phyloP scores from a whole-genome alignment of 2,797 vertebrate species.

The Danio jaintianensis region DNA sequence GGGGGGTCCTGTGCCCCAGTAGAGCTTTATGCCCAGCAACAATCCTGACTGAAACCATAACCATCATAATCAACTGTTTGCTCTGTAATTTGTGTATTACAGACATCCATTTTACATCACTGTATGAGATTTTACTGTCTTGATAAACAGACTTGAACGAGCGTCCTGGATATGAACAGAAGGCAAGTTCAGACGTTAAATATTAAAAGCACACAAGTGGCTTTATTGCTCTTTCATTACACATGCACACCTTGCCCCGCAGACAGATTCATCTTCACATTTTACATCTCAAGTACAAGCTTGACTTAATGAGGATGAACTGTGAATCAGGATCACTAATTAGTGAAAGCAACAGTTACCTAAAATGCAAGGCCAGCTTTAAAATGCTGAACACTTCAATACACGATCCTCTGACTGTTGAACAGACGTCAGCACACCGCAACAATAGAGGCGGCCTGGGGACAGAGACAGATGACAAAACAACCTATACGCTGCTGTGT shows the following conservation, averaged over 20 bases:
- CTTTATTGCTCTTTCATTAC: background rate
- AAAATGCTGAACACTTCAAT: background rate
- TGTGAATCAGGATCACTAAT: background rate
- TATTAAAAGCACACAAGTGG: background rate
- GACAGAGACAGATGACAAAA: background rate
- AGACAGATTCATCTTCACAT: background rate
- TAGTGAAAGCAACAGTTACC: background rate
- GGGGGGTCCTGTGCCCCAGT: too few relatives aligned
- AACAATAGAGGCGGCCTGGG: background rate
- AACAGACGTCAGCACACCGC: background rate
- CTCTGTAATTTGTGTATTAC: too few relatives aligned
- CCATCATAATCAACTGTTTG: too few relatives aligned
- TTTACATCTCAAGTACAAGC: conserved; percentile 9
- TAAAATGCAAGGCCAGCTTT: background rate
- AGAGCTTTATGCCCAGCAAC: too few relatives aligned
- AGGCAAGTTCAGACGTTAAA: conserved; percentile 1
- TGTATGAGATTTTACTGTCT: too few relatives aligned
- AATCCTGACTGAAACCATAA: too few relatives aligned
- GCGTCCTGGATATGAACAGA: background rate
- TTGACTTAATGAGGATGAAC: background rate
- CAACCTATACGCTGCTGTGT: background rate
- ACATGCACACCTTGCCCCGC: conserved; percentile 11
- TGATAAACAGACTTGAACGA: background rate
- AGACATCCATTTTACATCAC: too few relatives aligned
- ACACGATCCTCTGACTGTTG: background rate